Conservation (phyloP, 2,888 invertebrate species). For the Panopea generosa region DNA sequence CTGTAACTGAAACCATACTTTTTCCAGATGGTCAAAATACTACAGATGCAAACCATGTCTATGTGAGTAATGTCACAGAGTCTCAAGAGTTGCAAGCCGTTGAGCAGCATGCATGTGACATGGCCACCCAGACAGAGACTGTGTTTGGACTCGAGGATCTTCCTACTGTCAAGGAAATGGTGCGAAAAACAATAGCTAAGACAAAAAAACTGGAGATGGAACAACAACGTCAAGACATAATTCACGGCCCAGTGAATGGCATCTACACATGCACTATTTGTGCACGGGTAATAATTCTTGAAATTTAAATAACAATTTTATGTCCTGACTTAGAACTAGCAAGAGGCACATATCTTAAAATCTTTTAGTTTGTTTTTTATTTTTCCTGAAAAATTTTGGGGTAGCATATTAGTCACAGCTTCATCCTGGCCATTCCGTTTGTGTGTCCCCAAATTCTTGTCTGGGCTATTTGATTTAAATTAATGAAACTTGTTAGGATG, state of each 20-base stretch:
- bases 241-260: conserved; percentile 49
- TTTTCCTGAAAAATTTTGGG: no score
- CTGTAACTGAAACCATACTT: no score
- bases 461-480: no score
- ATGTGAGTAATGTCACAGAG: background rate
- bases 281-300: conserved; percentile 51
- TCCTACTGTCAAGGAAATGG: conserved; percentile 55
- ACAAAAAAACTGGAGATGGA: conserved; percentile 42
- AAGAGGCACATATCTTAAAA: no score
- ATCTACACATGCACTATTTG: conserved; percentile 60
- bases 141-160: conserved; percentile 60
- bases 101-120: conserved; percentile 2
- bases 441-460: no score
- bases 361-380: no score
- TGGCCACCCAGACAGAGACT: conserved; percentile 58
- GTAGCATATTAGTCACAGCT: no score
- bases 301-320: no score
- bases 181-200: conserved; percentile 54
- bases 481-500: no score
- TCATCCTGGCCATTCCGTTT: no score
- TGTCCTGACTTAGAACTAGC: no score
- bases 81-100: background rate
- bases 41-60: background rate
- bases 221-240: background rate
- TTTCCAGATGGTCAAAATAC: background rate